phyloP scores from a whole-genome alignment of 1,140 invertebrate genomes.

The Neelides sp. region DNA sequence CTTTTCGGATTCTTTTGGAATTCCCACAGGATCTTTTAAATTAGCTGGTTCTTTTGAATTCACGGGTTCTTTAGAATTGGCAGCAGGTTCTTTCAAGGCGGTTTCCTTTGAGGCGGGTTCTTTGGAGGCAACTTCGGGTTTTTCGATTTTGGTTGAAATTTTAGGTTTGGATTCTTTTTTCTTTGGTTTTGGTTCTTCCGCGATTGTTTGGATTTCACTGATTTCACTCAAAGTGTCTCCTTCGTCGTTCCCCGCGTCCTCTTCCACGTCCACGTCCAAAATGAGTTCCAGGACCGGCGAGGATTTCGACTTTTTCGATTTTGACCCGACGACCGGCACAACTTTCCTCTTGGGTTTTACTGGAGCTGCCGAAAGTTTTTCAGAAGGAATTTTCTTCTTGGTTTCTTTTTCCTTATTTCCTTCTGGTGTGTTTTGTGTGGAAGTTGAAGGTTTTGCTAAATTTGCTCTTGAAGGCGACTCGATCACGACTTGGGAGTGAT shows the following conservation, averaged over 20 bases:
- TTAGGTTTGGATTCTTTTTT: not conserved
- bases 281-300: constrained; percentile 27
- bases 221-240: constrained; percentile 30
- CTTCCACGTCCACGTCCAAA: constrained; percentile 25
- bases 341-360: constrained; percentile 47
- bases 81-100: too few relatives aligned
- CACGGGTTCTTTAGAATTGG: too few relatives aligned
- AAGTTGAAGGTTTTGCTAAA: not conserved
- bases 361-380: too few relatives aligned
- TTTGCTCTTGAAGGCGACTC: not conserved
- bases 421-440: not conserved
- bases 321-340: not conserved
- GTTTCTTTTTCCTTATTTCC: constrained; percentile 3
- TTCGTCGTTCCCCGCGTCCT: constrained; percentile 16
- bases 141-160: constrained; percentile 7
- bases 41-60: too few relatives aligned
- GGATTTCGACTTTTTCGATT: constrained; percentile 30
- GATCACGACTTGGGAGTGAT: constrained; percentile 18
- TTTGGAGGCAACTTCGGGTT: not conserved
- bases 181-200: constrained; percentile 20
- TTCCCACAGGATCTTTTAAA: too few relatives aligned
- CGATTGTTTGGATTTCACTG: constrained; percentile 29
- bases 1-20: too few relatives aligned
- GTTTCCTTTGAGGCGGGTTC: too few relatives aligned
- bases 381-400: too few relatives aligned